phyloP scores from a whole-genome alignment of 2,888 invertebrate genomes.

The Netelia melanura region DNA sequence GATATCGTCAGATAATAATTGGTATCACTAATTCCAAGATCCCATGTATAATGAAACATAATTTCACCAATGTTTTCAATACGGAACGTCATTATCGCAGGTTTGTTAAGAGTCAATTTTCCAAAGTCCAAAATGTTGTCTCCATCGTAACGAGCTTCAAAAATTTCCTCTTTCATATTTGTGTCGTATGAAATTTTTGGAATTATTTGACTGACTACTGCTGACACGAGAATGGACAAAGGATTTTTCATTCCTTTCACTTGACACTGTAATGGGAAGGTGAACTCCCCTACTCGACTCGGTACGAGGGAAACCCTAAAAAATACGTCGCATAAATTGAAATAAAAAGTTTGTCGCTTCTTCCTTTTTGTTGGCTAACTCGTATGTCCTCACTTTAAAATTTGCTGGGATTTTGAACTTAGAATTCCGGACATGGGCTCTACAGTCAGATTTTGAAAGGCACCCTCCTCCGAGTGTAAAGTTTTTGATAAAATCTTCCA shows the following conservation, averaged over 20 bases:
- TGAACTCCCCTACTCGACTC: constrained; percentile 86
- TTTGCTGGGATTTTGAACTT: constrained; percentile 85
- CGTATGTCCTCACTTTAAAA: constrained; percentile 85
- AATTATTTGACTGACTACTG: constrained; percentile 86
- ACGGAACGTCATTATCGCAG: constrained; percentile 76
- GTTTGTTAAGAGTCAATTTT: constrained; percentile 77
- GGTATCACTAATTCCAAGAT: constrained; percentile 74
- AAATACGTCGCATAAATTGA: constrained; percentile 35
- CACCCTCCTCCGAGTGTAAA: constrained; percentile 86
- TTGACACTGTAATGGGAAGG: constrained; percentile 87
- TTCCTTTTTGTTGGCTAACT: not conserved
- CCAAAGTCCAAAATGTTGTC: constrained; percentile 83
- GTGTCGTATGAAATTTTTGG: constrained; percentile 85
- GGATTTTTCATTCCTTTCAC: constrained; percentile 86
- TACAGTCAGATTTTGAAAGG: constrained; percentile 86
- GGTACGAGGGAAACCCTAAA: constrained; percentile 87
- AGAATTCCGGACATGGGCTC: constrained; percentile 86
- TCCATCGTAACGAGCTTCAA: constrained; percentile 75
- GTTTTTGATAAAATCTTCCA: constrained; percentile 87
- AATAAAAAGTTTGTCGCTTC: not conserved
- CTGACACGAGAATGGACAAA: constrained; percentile 86
- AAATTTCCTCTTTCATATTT: constrained; percentile 71
- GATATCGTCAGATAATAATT: constrained; percentile 45
- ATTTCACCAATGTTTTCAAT: constrained; percentile 81
- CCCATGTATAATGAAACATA: constrained; percentile 83